phyloP scores from a whole-genome alignment of 2,113 vertebrate species.

The Odocoileus virginianus region DNA sequence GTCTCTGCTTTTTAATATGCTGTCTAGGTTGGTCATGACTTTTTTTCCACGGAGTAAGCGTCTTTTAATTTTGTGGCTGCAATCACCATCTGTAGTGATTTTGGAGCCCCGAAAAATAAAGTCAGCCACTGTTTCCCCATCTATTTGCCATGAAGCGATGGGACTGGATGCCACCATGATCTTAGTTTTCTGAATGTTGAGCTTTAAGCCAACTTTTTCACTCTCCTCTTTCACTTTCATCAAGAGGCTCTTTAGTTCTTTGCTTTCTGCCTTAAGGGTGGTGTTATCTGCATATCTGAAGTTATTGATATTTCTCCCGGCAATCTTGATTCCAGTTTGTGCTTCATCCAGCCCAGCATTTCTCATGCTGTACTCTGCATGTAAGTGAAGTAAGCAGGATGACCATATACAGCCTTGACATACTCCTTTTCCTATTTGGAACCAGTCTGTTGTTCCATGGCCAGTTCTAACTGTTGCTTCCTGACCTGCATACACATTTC shows the following conservation, averaged over 20 bases:
- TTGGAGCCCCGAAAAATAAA: neutral
- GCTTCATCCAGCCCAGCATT: neutral
- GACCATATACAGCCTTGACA: neutral
- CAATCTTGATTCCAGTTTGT: neutral
- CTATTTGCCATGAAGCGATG: neutral
- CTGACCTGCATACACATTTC: neutral
- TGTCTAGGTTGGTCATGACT: neutral
- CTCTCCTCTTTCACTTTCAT: too few species aligned
- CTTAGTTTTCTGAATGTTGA: neutral
- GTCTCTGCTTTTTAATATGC: neutral
- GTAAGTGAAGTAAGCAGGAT: neutral
- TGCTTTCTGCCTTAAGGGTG: neutral
- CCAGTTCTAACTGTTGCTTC: neutral
- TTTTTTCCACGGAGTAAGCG: neutral
- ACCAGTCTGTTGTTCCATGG: neutral
- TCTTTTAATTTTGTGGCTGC: neutral
- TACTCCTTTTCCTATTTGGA: neutral
- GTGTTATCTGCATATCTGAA: neutral
- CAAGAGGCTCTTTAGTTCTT: too few species aligned
- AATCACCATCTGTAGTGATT: neutral
- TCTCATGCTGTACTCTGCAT: neutral
- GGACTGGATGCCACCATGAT: neutral
- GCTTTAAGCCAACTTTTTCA: too few species aligned
- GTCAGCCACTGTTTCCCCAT: neutral
- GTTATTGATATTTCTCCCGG: neutral